phyloP scores from a whole-genome alignment of 2,113 vertebrate genomes.

The Ptilorrhoa leucosticta region DNA sequence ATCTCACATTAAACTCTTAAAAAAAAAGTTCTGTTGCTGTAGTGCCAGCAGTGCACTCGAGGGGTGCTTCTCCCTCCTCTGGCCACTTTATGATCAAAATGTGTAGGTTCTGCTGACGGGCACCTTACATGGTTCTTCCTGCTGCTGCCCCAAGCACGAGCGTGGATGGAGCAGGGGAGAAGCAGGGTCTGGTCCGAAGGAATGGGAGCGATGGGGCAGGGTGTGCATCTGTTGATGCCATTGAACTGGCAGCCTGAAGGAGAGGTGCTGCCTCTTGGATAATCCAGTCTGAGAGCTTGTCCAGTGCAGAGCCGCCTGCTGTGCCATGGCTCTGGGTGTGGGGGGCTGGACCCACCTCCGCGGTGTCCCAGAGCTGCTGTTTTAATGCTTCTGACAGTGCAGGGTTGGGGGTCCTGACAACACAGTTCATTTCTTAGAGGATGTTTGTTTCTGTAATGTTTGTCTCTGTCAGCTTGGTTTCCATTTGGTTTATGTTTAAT shows the following conservation, averaged over 20 bases:
- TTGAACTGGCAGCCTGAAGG: not conserved
- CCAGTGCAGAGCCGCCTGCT: accelerated
- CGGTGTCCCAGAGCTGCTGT: accelerated
- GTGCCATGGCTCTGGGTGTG: not conserved
- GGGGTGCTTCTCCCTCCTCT: not conserved
- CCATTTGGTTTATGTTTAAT: not conserved
- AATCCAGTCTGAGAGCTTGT: not conserved
- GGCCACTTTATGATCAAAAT: not conserved
- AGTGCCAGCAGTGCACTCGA: not conserved
- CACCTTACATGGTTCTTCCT: not conserved
- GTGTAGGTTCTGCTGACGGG: not conserved
- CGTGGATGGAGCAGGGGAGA: accelerated
- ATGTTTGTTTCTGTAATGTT: not conserved
- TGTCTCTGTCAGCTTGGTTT: not conserved
- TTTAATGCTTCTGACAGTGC: accelerated
- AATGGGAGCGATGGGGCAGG: accelerated
- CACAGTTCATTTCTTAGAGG: not conserved
- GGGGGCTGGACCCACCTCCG: accelerated
- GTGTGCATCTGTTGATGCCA: accelerated
- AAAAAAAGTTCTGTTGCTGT: not conserved
- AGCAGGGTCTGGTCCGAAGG: accelerated
- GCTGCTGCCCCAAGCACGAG: not conserved
- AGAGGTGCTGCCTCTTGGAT: not conserved
- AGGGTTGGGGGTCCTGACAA: not conserved
- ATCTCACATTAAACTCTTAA: not conserved